Base-by-base conservation (phyloP, 2,113 vertebrate genomes). In the Zosterops hypoxanthus region DNA sequence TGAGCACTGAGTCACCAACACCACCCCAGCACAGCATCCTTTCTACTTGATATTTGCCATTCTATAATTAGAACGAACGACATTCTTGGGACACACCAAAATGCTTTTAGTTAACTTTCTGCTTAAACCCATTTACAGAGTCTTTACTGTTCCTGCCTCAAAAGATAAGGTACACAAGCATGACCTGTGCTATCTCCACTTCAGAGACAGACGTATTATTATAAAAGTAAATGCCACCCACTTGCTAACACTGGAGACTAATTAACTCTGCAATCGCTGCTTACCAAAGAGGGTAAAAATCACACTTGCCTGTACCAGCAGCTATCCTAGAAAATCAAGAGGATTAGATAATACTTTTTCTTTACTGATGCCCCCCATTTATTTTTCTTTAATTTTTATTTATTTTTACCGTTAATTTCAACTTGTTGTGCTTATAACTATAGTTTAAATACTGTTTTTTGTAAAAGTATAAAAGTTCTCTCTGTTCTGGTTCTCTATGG, bases 1-100 rank as follows among this genome's bases (percentile, higher is more conserved):
- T 64, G 68, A 94, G 69, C 71, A 63, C 34, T 95, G 96, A 97
- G 73, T 97, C 96, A 97, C 85, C 53, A 34, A 3, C 81, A 64
- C 79, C 75, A 90, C 75, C 42, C 50, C 89, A 34, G 77, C 64
- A 88, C 31, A 79, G 52, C 50, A 63, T 86, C 80, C 52, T 33
- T 72, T 70, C 86, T 52, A 10, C 87, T 93, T 94, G 70, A 36
- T 94, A 81, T 96, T 96, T 96, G 75, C 59, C 70, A 13, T 95
- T 93, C 85, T 29, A 66, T 92, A 96, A 94, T 95, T 90, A 95
- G 89, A 92, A 82, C 44, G 89, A 85, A 92, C 0, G 4, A 76
- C 63, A 63, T 91, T 56, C 90, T 71, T n/a, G 83, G 90, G 80
- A 92, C 47, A 34, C n/a, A 33, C 65, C 11, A 44, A 68, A 68